Conservation (phyloP, 1,140 invertebrate species). For the Drosophila baimaii region DNA sequence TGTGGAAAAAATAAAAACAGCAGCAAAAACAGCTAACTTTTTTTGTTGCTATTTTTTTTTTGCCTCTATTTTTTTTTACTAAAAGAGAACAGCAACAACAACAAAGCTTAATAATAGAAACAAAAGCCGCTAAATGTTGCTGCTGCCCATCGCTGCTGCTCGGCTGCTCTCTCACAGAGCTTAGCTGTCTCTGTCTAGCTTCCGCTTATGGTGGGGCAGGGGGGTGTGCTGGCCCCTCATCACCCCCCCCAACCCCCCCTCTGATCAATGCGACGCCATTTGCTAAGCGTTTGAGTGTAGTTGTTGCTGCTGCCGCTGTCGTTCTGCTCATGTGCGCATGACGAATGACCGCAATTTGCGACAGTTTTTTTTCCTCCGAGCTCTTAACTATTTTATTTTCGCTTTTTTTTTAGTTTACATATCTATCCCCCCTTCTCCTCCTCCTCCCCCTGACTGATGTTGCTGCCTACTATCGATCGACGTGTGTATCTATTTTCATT, state of each 20-base stretch:
- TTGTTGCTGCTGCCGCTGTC: constrained; percentile 42
- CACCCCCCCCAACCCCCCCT: constrained; percentile 8
- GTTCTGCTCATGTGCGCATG: constrained; percentile 83
- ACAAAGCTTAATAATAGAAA: constrained; percentile 49
- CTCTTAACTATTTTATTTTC: constrained; percentile 49
- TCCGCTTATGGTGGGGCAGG: background rate
- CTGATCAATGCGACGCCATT: constrained; percentile 72
- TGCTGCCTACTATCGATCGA: constrained; percentile 58
- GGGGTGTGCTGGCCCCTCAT: background rate
- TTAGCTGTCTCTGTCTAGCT: background rate
- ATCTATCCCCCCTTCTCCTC: too few relatives aligned
- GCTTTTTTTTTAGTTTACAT: constrained; percentile 67
- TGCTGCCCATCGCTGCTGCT: constrained; percentile 23
- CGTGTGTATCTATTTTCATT: constrained; percentile 69
- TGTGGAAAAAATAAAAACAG: constrained; percentile 41
- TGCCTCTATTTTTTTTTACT: constrained; percentile 37
- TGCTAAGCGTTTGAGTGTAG: constrained; percentile 54
- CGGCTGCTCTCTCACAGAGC: constrained; percentile 13
- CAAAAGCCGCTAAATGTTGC: constrained; percentile 53
- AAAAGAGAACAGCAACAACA: constrained; percentile 13
- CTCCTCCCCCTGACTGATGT: constrained; percentile 67
- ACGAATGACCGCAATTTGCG: constrained; percentile 84
- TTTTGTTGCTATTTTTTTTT: constrained; percentile 20
- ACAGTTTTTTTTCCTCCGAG: constrained; percentile 64
- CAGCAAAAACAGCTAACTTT: constrained; percentile 43